Percentiles rank a stretch among this genome's conserved stretches.
Conservation (phyloP, 2,797 vertebrate genomes). For the Rhinatrema bivittatum region DNA sequence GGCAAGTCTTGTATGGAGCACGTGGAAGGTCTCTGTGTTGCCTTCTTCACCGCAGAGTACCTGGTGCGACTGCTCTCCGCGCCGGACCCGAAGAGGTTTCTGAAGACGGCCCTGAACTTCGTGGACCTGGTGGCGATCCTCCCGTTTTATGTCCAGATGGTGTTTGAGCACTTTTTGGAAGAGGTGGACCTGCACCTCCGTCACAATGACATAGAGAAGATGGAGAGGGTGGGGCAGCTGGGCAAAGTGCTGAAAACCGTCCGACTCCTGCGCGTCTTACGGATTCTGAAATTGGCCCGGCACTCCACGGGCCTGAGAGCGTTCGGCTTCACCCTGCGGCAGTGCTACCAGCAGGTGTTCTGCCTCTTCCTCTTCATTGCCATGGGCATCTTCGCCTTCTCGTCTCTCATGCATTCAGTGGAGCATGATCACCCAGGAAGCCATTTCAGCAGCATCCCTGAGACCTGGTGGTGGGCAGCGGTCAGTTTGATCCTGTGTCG, state of each 20-base stretch:
- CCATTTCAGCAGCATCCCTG: conserved; percentile 84
- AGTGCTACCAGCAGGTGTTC: conserved; percentile 88
- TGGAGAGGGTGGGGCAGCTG: conserved; percentile 80
- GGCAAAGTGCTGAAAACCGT: conserved; percentile 85
- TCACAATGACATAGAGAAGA: conserved; percentile 74
- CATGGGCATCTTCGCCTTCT: conserved; percentile 89
- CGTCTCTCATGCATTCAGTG: conserved; percentile 81
- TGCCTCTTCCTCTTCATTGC: conserved; percentile 85
- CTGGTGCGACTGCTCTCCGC: conserved; percentile 73
- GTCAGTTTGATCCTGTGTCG: conserved; percentile 57
- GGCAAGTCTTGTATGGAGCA: conserved; percentile 77
- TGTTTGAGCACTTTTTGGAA: conserved; percentile 70
- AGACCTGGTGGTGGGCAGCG: conserved; percentile 88
- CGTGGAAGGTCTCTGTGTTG: conserved; percentile 72
- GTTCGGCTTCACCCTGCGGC: conserved; percentile 83
- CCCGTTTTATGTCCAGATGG: conserved; percentile 80
- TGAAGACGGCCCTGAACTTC: conserved; percentile 76
- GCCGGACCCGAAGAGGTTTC: conserved; percentile 65
- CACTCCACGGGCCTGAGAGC: conserved; percentile 88
- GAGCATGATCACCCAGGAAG: conserved; percentile 78
- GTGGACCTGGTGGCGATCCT: conserved; percentile 82
- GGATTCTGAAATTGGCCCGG: conserved; percentile 82
- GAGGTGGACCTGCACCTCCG: conserved; percentile 43
- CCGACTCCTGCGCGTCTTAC: conserved; percentile 85
- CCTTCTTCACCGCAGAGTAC: conserved; percentile 83